Evolutionary conservation across 2,797 vertebrate genomes (phyloP).

Genomic region (Choloepus didactylus): DNA sequence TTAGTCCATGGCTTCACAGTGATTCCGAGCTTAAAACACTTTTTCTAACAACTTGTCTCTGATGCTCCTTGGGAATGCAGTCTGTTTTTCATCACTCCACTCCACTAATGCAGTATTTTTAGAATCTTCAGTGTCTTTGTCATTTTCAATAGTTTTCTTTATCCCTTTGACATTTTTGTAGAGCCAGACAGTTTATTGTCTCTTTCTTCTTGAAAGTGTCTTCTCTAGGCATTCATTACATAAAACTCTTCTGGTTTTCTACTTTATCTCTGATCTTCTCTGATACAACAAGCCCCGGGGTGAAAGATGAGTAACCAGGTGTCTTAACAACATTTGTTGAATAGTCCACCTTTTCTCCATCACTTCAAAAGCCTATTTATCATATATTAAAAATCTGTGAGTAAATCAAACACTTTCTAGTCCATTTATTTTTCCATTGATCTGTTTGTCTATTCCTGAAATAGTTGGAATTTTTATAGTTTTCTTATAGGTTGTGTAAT

Average conservation of each 20-base stretch:
- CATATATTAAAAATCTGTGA: neutral
- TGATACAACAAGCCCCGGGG: neutral
- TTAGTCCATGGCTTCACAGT: neutral
- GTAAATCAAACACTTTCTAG: neutral
- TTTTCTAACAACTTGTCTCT: neutral
- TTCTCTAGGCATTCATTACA: neutral
- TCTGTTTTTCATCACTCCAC: neutral
- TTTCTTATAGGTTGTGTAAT: constrained; percentile 30
- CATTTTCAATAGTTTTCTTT: constrained; percentile 30
- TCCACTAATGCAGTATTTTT: neutral
- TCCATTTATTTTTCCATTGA: neutral
- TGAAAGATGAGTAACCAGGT: neutral
- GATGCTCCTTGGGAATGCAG: neutral
- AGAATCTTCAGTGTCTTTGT: neutral
- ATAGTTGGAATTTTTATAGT: neutral
- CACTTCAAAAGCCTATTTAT: constrained; percentile 16
- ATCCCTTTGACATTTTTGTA: constrained; percentile 44
- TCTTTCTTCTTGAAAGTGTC: constrained; percentile 27
- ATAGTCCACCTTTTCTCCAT: neutral
- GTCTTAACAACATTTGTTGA: neutral
- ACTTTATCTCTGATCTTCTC: constrained; percentile 19
- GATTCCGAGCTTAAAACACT: neutral
- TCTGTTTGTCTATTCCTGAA: constrained; percentile 27
- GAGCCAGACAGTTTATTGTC: neutral
- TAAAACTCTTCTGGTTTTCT: constrained; percentile 15